phyloP scores from a whole-genome alignment of 2,888 invertebrate species.

The Cantharis flavilabris region DNA sequence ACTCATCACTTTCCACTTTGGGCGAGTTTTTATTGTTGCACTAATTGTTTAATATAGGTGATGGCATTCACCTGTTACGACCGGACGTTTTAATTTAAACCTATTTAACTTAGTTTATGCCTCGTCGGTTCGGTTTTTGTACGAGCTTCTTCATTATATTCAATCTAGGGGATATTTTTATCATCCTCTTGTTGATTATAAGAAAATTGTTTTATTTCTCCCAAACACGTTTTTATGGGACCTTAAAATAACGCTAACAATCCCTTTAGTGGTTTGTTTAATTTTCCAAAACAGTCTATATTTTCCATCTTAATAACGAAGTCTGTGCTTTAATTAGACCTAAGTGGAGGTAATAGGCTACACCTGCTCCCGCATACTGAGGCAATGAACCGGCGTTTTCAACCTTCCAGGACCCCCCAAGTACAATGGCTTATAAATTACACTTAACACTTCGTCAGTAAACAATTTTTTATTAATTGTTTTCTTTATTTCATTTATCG shows the following conservation, averaged over 20 bases:
- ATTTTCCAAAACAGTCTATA: conserved; percentile 5
- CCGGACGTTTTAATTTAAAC: conserved; percentile 42
- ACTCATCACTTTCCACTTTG: conserved; percentile 34
- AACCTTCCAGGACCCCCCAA: conserved; percentile 22
- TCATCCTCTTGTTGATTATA: neutral
- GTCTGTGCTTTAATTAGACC: conserved; percentile 31
- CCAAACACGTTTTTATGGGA: neutral
- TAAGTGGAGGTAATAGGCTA: conserved; percentile 54
- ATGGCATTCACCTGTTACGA: conserved; percentile 39
- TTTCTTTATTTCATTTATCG: conserved; percentile 11
- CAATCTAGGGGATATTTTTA: conserved; percentile 11
- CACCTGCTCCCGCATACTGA: conserved; percentile 51
- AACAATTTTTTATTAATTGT: conserved; percentile 21
- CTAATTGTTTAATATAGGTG: conserved; percentile 36
- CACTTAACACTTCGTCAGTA: conserved; percentile 24
- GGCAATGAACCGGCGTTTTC: conserved; percentile 35
- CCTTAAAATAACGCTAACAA: neutral
- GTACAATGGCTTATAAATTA: conserved; percentile 30
- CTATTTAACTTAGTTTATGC: conserved; percentile 35
- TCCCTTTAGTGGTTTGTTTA: neutral
- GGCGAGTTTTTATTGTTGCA: conserved; percentile 31
- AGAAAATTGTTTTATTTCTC: neutral
- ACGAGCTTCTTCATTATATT: conserved; percentile 19
- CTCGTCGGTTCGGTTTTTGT: conserved; percentile 23
- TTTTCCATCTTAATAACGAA: conserved; percentile 9